Conservation (phyloP, 2,888 invertebrate species). For the Melanostoma mellinum region DNA sequence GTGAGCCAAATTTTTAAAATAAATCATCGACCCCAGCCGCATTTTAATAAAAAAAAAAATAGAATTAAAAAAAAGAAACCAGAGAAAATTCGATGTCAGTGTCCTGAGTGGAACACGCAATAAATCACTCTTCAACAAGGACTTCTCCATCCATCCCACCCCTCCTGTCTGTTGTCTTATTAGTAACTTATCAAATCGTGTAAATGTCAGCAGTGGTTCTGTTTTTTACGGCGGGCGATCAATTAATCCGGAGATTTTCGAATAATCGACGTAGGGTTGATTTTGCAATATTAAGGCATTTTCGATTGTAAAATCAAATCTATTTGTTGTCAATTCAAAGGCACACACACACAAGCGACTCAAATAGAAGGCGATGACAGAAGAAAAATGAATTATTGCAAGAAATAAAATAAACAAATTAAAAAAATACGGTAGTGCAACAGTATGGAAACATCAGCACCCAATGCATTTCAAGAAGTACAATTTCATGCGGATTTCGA, state of each 20-base stretch:
- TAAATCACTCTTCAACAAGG: slow-evolving; percentile 61
- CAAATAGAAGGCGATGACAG: no score
- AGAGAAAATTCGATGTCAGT: slow-evolving; percentile 38
- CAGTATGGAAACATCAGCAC: background rate
- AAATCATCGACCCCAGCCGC: slow-evolving; percentile 62
- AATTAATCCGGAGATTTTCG: slow-evolving; percentile 37
- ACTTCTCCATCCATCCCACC: slow-evolving; percentile 28
- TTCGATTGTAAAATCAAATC: no score
- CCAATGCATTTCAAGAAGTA: no score
- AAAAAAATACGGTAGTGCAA: background rate
- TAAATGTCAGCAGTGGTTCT: slow-evolving; percentile 42
- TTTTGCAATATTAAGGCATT: no score
- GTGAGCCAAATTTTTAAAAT: slow-evolving; percentile 57
- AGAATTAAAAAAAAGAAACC: slow-evolving; percentile 12
- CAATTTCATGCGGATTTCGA: no score
- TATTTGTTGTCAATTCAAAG: no score
- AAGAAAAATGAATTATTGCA: no score
- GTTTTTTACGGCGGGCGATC: background rate
- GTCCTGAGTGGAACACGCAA: slow-evolving; percentile 36
- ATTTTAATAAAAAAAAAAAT: slow-evolving; percentile 16
- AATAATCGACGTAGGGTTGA: slow-evolving; percentile 9
- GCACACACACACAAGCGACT: no score
- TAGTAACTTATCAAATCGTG: slow-evolving; percentile 60
- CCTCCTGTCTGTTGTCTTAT: slow-evolving; percentile 23
- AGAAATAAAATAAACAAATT: no score